Base-by-base conservation (phyloP, 2,113 vertebrate genomes). In the Aphyosemion australe region DNA sequence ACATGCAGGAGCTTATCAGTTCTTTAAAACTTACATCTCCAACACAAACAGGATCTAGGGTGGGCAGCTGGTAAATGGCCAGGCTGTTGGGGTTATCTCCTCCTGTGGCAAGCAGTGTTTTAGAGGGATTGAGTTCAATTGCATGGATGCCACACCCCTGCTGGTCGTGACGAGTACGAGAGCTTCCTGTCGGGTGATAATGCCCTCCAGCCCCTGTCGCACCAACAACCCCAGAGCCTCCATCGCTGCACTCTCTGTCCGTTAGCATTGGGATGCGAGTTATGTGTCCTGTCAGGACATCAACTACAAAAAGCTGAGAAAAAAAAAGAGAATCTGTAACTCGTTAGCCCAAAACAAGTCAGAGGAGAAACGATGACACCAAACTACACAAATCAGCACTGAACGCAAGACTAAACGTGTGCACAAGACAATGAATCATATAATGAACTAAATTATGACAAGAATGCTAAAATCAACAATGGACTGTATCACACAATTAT, bases 81-180 rank as follows among this genome's bases (percentile, higher is more conserved):
- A 99, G 91, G 85, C 97, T 99, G 90, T 99, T 99, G 42, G 97
- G 97, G 87, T 99, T 99, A 87, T 98, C 96, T 78, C 97, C 97
- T 85, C 97, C 97, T 0, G 97, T 99, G 59, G 97, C 97, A 59
- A 99, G 88, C 63, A 99, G 86, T 0, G 95, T 96, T 78, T 92
- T 93, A 0, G 96, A 98, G 26, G 96, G 95, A 85, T 99, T 99
- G 72, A 99, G 86, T 80, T 99, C 97, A 3, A 98, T 98, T 60
- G 97, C 97, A 18, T 99, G 97, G 85, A 99, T 99, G 18, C 97
- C 97, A 80, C 97, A 99, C 61, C 96, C 95, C 88, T 97, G 95
- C 83, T 96, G 96, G 79, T 95, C 96, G 55, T 93, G 67, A 32
- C 90, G 83, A 14, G 90, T 72, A 8, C 79, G 88, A 8, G 89